Evolutionary conservation across 2,888 invertebrate species (phyloP).

Genomic region (Boloria euphrosyne): DNA sequence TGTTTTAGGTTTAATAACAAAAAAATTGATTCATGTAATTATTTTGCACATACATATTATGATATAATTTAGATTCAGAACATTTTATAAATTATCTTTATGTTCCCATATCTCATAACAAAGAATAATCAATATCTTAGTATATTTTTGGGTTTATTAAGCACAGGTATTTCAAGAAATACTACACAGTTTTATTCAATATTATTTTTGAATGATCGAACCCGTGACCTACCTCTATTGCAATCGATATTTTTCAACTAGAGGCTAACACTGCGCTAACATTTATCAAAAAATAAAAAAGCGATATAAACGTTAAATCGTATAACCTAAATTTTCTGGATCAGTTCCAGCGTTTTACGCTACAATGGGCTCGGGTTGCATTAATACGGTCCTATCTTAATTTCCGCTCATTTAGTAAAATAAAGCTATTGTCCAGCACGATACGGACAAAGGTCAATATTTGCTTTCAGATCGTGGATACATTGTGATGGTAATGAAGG

Average conservation of each 20-base stretch:
- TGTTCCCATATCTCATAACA: too few relatives aligned
- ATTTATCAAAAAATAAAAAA: not conserved
- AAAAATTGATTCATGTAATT: not conserved
- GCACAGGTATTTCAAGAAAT: too few relatives aligned
- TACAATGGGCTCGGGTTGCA: constrained; percentile 17
- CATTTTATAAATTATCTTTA: too few relatives aligned
- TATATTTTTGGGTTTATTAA: too few relatives aligned
- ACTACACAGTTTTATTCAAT: too few relatives aligned
- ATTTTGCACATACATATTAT: too few relatives aligned
- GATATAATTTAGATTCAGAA: not conserved
- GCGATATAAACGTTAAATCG: constrained; percentile 3
- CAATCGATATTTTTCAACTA: too few relatives aligned
- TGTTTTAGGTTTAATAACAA: not conserved
- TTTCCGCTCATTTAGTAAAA: constrained; percentile 23
- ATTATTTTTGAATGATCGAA: too few relatives aligned
- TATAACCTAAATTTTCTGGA: constrained; percentile 22
- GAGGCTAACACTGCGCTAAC: too few relatives aligned
- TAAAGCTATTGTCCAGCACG: constrained; percentile 13
- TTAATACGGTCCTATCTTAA: constrained; percentile 26
- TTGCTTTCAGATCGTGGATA: constrained; percentile 44
- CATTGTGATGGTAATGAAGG: constrained; percentile 56
- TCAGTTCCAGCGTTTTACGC: constrained; percentile 17
- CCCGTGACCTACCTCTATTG: too few relatives aligned
- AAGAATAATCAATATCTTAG: too few relatives aligned
- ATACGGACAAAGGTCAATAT: constrained; percentile 48